Evolutionary conservation across 1,140 invertebrate species (phyloP).

Genomic region (Megathymus violae): DNA sequence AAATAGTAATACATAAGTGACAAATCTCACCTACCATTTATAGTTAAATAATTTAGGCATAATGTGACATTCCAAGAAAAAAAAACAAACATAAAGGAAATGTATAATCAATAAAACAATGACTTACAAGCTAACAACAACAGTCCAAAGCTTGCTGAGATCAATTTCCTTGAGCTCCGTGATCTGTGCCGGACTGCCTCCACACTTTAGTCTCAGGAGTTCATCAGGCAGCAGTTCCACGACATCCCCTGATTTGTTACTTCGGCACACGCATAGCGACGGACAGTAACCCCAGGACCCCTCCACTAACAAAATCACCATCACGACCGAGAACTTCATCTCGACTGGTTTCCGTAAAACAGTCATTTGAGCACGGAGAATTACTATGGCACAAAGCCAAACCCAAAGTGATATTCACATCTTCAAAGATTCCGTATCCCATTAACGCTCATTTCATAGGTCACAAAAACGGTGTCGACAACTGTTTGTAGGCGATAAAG

Average conservation of each 20-base stretch:
- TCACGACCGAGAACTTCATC: conserved; percentile 62
- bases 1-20: conserved; percentile 18
- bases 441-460: conserved; percentile 50
- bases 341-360: conserved; percentile 63
- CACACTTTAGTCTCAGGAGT: conserved; percentile 70
- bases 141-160: conserved; percentile 64
- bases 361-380: conserved; percentile 42
- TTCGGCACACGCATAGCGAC: conserved; percentile 75
- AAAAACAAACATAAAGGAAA: no score
- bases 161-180: conserved; percentile 79
- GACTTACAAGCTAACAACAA: conserved; percentile 78
- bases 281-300: conserved; percentile 63
- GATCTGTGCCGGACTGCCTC: conserved; percentile 65
- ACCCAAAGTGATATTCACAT: conserved; percentile 72
- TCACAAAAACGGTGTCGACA: conserved; percentile 34
- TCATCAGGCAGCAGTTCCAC: conserved; percentile 62
- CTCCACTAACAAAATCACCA: conserved; percentile 52
- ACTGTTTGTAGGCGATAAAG: conserved; percentile 40
- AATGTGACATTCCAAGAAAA: no score
- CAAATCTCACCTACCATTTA: no score
- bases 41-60: no score
- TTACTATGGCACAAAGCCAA: conserved; percentile 76
- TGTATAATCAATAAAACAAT: conserved; percentile 6
- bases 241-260: conserved; percentile 58
- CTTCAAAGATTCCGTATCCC: conserved; percentile 67